Conservation (phyloP, 2,888 invertebrate species). For the Cremastinae sp. region DNA sequence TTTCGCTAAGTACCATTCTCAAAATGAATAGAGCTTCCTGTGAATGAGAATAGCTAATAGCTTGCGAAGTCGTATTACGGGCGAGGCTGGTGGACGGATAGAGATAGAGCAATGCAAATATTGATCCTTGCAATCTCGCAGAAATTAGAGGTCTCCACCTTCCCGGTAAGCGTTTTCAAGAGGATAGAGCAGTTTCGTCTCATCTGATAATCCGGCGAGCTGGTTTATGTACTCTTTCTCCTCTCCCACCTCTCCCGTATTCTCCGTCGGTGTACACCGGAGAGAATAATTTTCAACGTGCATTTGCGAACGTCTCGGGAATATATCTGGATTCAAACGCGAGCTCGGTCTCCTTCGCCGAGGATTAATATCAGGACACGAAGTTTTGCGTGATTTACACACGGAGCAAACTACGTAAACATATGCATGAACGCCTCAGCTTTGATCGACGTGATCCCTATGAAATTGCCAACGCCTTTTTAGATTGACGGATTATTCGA, state of each 20-base stretch:
- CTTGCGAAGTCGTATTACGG: constrained; percentile 36
- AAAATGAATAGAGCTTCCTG: no score
- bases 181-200: constrained; percentile 60
- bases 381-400: constrained; percentile 32
- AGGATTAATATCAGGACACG: constrained; percentile 47
- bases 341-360: constrained; percentile 31
- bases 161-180: constrained; percentile 51
- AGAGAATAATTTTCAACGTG: constrained; percentile 44
- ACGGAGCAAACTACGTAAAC: constrained; percentile 13
- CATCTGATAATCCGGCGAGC: constrained; percentile 51
- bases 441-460: constrained; percentile 1
- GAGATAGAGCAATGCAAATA: constrained; percentile 59
- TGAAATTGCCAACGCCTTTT: constrained; percentile 42
- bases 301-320: constrained; percentile 36
- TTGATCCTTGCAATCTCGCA: constrained; percentile 58
- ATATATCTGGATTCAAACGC: constrained; percentile 39
- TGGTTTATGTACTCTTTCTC: constrained; percentile 36
- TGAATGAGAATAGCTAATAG: constrained; percentile 17
- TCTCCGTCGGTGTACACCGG: background rate
- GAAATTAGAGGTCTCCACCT: constrained; percentile 59
- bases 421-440: constrained; percentile 33
- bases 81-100: constrained; percentile 44
- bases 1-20: no score
- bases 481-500: constrained; percentile 47
- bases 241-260: constrained; percentile 11